A percentile compares a stretch with the other conserved stretches of the same genome.
These are phyloP conservation scores for Zoroaster sp. DNA, from an alignment of 53 echinoderm and acorn worm species.

Conservation along the genomic window DNA sequence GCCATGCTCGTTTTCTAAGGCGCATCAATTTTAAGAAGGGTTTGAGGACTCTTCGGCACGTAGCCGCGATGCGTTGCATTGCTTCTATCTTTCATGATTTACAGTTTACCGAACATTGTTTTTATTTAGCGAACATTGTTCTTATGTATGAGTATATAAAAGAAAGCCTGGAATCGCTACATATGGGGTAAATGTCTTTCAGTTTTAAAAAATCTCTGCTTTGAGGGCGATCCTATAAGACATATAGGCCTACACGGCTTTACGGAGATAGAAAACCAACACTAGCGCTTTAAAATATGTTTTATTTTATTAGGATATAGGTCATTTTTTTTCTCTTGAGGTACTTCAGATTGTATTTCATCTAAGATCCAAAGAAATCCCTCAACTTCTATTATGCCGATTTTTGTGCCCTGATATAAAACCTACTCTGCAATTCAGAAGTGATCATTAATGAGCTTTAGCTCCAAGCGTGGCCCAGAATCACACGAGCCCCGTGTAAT, in stretches of 20 bases:
- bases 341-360: too few relatives aligned
- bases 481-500: conserved; percentile 27
- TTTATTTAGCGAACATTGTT: background rate
- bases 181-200: conserved; percentile 3
- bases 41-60: conserved; percentile 1
- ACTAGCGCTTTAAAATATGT: too few relatives aligned
- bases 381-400: background rate
- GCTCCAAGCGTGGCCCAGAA: conserved; percentile 34
- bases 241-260: too few relatives aligned
- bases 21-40: background rate
- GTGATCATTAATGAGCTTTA: conserved; percentile 9
- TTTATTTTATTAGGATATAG: too few relatives aligned
- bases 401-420: background rate
- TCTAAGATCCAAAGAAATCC: background rate
- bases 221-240: too few relatives aligned
- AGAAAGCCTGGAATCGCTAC: background rate
- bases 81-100: background rate
- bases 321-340: too few relatives aligned
- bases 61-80: background rate
- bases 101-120: background rate
- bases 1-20: conserved; percentile 6
- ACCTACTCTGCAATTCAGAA: conserved; percentile 25
- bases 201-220: too few relatives aligned
- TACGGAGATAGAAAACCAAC: too few relatives aligned
- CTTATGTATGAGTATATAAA: background rate